These are phyloP conservation scores for Catonia carolina DNA, from an alignment of 2,888 invertebrate species.

Conservation along the genomic window DNA sequence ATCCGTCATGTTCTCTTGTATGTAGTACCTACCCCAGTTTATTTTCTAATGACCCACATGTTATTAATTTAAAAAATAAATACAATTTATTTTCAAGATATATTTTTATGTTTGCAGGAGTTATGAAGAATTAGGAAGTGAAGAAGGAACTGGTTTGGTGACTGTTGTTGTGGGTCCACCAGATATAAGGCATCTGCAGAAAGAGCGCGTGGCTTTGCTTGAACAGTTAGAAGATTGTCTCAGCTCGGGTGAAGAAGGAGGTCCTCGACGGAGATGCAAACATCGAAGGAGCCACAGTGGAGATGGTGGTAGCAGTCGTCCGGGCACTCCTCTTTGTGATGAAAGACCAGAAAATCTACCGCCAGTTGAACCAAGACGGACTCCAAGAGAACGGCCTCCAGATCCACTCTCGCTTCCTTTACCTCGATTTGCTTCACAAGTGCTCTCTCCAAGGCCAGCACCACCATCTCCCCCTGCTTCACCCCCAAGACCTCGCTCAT, in stretches of 20 bases:
- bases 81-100: too few relatives aligned
- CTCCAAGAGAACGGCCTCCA: constrained; percentile 55
- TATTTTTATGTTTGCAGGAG: constrained; percentile 33
- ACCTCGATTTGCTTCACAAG: constrained; percentile 77
- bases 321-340: constrained; percentile 79
- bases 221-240: constrained; percentile 52
- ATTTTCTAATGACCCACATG: too few relatives aligned
- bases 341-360: constrained; percentile 67
- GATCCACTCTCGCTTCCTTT: constrained; percentile 75
- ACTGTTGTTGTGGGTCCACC: constrained; percentile 41
- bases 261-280: constrained; percentile 42
- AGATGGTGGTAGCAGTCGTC: constrained; percentile 56
- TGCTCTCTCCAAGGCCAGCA: constrained; percentile 47
- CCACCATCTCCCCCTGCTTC: constrained; percentile 52
- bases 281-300: constrained; percentile 47
- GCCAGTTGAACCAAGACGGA: constrained; percentile 68
- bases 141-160: constrained; percentile 28
- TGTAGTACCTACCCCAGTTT: too few relatives aligned
- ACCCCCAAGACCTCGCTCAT: constrained; percentile 61
- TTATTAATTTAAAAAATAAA: too few relatives aligned
- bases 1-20: too few relatives aligned
- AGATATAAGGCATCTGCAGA: constrained; percentile 61
- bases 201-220: constrained; percentile 57
- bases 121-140: constrained; percentile 32
- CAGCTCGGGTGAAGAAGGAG: constrained; percentile 35